Conservation (phyloP, 2,113 vertebrate species). For the Microcebus griseorufus region DNA sequence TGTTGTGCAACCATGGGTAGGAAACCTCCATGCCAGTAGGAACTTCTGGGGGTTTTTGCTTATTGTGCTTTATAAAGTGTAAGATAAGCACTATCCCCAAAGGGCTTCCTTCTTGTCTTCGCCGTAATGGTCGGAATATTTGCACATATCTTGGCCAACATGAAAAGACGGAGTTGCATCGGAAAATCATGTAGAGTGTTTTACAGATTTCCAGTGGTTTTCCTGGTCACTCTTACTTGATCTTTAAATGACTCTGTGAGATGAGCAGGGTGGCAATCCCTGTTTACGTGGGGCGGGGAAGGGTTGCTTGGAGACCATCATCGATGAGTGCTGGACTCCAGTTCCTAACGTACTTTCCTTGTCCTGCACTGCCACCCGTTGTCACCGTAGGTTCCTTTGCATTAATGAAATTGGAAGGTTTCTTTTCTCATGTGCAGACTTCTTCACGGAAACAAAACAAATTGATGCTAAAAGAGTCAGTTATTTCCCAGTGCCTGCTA, state of each 20-base stretch:
- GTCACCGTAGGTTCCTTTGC: neutral
- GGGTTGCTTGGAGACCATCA: neutral
- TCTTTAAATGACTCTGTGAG: neutral
- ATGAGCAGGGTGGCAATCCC: neutral
- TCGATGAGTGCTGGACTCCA: neutral
- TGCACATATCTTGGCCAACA: neutral
- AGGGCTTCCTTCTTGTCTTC: neutral
- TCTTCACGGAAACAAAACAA: neutral
- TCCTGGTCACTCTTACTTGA: neutral
- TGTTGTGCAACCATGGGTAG: neutral
- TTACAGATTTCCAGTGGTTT: neutral
- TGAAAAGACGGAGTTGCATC: neutral
- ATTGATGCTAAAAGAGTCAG: neutral
- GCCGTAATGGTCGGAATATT: neutral
- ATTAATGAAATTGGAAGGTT: neutral
- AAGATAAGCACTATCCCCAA: neutral
- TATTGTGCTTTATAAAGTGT: neutral
- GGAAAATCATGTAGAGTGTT: neutral
- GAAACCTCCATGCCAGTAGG: neutral
- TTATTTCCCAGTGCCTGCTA: neutral
- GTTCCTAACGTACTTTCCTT: neutral
- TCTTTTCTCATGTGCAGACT: neutral
- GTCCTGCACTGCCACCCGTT: no score
- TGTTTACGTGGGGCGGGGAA: neutral
- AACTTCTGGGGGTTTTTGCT: neutral